Evolutionary conservation across 2,797 vertebrate genomes (phyloP).

Genomic region (Neomorphus geoffroyi): DNA sequence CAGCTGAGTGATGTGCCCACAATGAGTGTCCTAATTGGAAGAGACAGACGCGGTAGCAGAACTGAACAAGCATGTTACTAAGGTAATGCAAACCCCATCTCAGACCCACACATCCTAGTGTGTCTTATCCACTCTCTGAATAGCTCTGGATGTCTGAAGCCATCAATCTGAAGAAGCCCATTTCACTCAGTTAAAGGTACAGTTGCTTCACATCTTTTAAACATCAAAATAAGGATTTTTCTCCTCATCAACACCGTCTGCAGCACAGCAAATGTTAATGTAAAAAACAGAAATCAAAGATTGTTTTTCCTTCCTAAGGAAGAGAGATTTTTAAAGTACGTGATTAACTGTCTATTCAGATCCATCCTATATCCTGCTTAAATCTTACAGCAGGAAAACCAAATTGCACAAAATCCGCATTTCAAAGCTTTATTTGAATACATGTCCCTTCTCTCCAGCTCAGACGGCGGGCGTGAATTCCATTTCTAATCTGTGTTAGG

Average conservation of each 20-base stretch:
- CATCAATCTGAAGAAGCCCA: neutral
- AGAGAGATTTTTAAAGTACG: neutral
- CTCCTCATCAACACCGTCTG: neutral
- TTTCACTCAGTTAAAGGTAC: slow-evolving; percentile 4
- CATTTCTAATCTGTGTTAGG: slow-evolving; percentile 46
- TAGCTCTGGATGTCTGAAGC: slow-evolving; percentile 6
- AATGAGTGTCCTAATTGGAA: neutral
- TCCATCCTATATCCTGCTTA: slow-evolving; percentile 7
- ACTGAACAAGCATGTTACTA: neutral
- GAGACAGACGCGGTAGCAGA: neutral
- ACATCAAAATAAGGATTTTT: neutral
- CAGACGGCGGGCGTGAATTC: slow-evolving; percentile 34
- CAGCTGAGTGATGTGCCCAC: slow-evolving; percentile 23
- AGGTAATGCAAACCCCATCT: neutral
- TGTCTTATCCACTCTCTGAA: neutral
- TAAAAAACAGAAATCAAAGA: neutral
- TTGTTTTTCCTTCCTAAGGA: neutral
- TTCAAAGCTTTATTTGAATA: slow-evolving; percentile 40
- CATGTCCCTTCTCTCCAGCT: slow-evolving; percentile 15
- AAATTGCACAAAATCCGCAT: neutral
- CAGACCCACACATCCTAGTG: slow-evolving; percentile 12
- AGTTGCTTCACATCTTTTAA: neutral
- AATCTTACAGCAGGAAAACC: slow-evolving; percentile 9
- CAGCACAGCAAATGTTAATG: neutral
- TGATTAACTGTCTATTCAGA: slow-evolving; percentile 10